A percentile compares a stretch with the other conserved stretches of the same genome.
Conservation (phyloP, 2,888 invertebrate species). For the Iselma pallidipennis region DNA sequence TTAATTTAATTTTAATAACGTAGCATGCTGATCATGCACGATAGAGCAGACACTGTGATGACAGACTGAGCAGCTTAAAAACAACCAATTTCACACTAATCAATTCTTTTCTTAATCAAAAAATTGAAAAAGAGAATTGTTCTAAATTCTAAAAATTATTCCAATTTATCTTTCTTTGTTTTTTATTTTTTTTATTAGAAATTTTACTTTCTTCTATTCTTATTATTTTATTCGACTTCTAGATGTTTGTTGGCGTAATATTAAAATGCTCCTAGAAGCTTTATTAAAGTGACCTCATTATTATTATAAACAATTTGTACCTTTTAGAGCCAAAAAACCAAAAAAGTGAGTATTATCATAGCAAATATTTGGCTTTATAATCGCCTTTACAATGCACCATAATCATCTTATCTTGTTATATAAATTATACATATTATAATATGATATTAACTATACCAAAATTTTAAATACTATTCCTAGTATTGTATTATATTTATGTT, state of each 20-base stretch:
- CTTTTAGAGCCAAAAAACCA: slow-evolving; percentile 13
- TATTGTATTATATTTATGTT: slow-evolving; percentile 21
- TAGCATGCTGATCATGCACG: slow-evolving; percentile 44
- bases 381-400: slow-evolving; percentile 22
- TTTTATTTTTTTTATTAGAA: no score
- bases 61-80: slow-evolving; percentile 46
- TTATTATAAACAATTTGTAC: neutral
- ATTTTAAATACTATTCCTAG: slow-evolving; percentile 16
- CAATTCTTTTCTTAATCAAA: neutral
- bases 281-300: slow-evolving; percentile 24
- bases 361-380: slow-evolving; percentile 17
- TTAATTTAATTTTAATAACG: slow-evolving; percentile 15
- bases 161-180: no score
- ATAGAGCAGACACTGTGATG: slow-evolving; percentile 49
- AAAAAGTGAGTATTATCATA: slow-evolving; percentile 3
- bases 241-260: slow-evolving; percentile 1
- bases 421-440: no score
- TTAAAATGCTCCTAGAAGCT: slow-evolving; percentile 16
- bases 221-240: neutral
- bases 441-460: slow-evolving; percentile 6
- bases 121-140: no score
- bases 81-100: slow-evolving; percentile 36
- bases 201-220: slow-evolving; percentile 4
- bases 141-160: no score
- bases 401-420: slow-evolving; percentile 16